phyloP scores from a whole-genome alignment of 2,797 vertebrate genomes.

The Clarias pachynema region DNA sequence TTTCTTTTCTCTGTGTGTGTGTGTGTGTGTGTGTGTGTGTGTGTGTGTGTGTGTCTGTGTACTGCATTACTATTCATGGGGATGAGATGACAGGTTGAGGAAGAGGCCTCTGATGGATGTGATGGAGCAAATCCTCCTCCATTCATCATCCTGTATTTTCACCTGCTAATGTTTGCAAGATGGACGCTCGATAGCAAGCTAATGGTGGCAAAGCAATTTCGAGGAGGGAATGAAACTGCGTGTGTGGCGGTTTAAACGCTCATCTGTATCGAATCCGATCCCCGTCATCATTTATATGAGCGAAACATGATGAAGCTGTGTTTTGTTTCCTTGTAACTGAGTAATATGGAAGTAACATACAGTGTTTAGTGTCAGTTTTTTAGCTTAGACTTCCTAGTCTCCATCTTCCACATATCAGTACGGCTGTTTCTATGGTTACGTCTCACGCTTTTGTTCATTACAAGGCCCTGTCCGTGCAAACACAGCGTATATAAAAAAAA shows the following conservation, averaged over 20 bases:
- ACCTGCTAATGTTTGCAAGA: constrained; percentile 49
- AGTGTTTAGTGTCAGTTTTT: neutral
- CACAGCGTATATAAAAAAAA: neutral
- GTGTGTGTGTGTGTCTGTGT: constrained; percentile 32
- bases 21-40: constrained; percentile 20
- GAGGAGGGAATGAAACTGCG: constrained; percentile 9
- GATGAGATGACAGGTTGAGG: constrained; percentile 40
- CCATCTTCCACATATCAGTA: neutral
- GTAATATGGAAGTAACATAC: neutral
- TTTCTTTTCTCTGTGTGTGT: constrained; percentile 10
- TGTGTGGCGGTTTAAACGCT: constrained; percentile 2
- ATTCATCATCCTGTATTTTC: constrained; percentile 44
- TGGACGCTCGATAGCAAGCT: constrained; percentile 9
- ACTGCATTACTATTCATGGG: constrained; percentile 65
- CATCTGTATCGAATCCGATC: neutral
- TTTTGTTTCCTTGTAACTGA: neutral
- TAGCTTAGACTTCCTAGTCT: neutral
- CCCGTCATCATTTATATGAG: neutral
- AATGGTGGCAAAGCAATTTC: constrained; percentile 17
- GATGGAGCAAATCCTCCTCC: constrained; percentile 44
- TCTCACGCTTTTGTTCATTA: constrained; percentile 9
- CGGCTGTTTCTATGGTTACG: constrained; percentile 31
- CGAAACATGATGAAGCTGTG: neutral
- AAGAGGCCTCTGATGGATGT: constrained; percentile 35
- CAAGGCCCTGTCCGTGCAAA: neutral